Evolutionary conservation across 2,113 vertebrate genomes (phyloP).

Genomic region (Pseudonaja textilis): DNA sequence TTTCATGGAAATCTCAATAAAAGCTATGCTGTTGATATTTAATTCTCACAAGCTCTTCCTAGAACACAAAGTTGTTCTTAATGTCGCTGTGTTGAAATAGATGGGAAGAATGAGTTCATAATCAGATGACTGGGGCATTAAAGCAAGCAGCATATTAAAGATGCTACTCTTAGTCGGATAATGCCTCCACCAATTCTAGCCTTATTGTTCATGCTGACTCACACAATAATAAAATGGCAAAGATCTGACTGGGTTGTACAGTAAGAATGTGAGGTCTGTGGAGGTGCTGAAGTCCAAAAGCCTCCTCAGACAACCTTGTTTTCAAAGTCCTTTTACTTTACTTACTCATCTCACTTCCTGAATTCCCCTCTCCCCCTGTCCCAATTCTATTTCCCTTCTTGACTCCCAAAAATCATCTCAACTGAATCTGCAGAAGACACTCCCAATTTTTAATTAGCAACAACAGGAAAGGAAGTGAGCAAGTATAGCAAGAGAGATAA

Average conservation of each 20-base stretch:
- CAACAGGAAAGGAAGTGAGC: not conserved
- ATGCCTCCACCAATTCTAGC: not conserved
- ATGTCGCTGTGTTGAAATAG: not conserved
- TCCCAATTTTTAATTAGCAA: not conserved
- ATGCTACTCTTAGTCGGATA: not conserved
- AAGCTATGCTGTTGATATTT: not conserved
- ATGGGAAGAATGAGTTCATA: not conserved
- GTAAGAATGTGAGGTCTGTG: too few species aligned
- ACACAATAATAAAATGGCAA: not conserved
- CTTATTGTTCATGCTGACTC: not conserved
- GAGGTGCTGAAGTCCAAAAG: not conserved
- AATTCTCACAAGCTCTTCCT: not conserved
- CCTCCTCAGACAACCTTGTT: not conserved
- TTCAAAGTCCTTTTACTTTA: not conserved
- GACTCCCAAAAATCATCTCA: not conserved
- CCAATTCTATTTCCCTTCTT: not conserved
- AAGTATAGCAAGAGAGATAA: not conserved
- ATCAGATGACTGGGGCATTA: not conserved
- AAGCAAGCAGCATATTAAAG: not conserved
- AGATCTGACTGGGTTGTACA: not conserved
- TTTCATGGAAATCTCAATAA: not conserved
- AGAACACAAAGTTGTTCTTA: not conserved
- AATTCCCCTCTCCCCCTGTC: not conserved
- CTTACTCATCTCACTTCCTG: not conserved
- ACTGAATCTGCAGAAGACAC: not conserved